phyloP scores from a whole-genome alignment of 2,888 invertebrate species.

The Gymnoscelis rufifasciata region DNA sequence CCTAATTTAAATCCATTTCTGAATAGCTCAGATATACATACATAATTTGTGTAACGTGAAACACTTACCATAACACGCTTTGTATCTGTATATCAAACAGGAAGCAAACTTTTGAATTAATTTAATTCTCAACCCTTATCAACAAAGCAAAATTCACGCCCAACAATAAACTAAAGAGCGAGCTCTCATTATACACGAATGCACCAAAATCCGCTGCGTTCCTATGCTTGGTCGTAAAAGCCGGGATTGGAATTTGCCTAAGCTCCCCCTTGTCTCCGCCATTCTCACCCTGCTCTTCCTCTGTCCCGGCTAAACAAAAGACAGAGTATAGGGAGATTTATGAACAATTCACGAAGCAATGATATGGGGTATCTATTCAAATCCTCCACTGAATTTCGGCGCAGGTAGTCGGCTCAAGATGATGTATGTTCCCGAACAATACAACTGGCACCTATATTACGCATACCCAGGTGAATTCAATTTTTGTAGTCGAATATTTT shows the following conservation, averaged over 20 bases:
- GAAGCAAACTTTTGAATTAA: neutral
- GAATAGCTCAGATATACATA: too few relatives aligned
- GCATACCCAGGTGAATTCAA: constrained; percentile 37
- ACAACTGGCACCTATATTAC: constrained; percentile 44
- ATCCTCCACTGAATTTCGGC: constrained; percentile 55
- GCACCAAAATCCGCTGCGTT: constrained; percentile 24
- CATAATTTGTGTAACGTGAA: too few relatives aligned
- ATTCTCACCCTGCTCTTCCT: constrained; percentile 40
- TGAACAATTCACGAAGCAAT: constrained; percentile 71
- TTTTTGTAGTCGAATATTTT: constrained; percentile 37
- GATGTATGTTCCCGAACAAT: constrained; percentile 54
- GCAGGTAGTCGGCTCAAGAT: constrained; percentile 54
- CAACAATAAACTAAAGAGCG: constrained; percentile 36
- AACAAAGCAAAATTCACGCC: constrained; percentile 24
- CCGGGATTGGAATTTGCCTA: constrained; percentile 50
- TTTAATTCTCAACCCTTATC: constrained; percentile 13
- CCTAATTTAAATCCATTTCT: too few relatives aligned
- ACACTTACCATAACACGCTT: too few relatives aligned
- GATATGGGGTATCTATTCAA: constrained; percentile 72
- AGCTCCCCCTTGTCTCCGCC: constrained; percentile 33
- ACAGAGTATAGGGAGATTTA: constrained; percentile 68
- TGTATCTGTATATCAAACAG: too few relatives aligned
- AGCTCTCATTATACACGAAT: constrained; percentile 39
- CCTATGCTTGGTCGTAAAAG: constrained; percentile 41
- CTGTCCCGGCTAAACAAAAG: constrained; percentile 57